Evolutionary conservation across 2,888 invertebrate species (phyloP).

Genomic region (Argynnis bischoffii): DNA sequence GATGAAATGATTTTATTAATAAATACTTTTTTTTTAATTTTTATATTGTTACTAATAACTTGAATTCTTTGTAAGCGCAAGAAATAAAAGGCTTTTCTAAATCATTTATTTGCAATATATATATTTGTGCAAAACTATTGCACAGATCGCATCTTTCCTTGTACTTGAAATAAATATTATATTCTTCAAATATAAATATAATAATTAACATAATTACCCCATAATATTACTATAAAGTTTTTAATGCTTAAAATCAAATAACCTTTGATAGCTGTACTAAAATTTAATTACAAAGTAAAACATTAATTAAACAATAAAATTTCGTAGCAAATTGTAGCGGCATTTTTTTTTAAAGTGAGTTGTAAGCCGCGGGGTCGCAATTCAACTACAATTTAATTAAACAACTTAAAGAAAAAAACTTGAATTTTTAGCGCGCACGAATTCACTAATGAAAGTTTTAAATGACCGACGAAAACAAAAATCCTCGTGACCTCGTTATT

Average conservation of each 20-base stretch:
- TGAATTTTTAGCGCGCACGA: slow-evolving; percentile 65
- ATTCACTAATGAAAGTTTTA: slow-evolving; percentile 80
- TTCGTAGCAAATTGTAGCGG: slow-evolving; percentile 13
- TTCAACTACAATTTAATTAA: slow-evolving; percentile 51
- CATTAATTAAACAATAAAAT: slow-evolving; percentile 21
- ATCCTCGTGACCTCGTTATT: slow-evolving; percentile 73
- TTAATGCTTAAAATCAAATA: neutral
- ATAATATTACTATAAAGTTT: too few relatives aligned
- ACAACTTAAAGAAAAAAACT: slow-evolving; percentile 66
- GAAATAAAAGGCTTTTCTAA: too few relatives aligned
- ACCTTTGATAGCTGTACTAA: neutral
- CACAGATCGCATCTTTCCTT: too few relatives aligned
- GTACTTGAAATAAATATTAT: too few relatives aligned
- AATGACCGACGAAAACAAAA: slow-evolving; percentile 70
- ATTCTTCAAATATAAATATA: too few relatives aligned
- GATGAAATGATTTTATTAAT: too few relatives aligned
- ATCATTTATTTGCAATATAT: too few relatives aligned
- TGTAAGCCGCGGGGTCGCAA: slow-evolving; percentile 31
- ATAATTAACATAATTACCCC: too few relatives aligned
- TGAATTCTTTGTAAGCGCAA: too few relatives aligned
- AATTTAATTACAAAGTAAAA: slow-evolving; percentile 11
- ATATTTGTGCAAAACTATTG: too few relatives aligned
- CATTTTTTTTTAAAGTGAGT: slow-evolving; percentile 19
- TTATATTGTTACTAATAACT: too few relatives aligned
- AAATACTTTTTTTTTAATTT: too few relatives aligned